A percentile compares a stretch with the other conserved stretches of the same genome.
These are phyloP conservation scores for Tenthredo scrophulariae DNA, from an alignment of 2,888 invertebrate genomes.

Conservation along the genomic window DNA sequence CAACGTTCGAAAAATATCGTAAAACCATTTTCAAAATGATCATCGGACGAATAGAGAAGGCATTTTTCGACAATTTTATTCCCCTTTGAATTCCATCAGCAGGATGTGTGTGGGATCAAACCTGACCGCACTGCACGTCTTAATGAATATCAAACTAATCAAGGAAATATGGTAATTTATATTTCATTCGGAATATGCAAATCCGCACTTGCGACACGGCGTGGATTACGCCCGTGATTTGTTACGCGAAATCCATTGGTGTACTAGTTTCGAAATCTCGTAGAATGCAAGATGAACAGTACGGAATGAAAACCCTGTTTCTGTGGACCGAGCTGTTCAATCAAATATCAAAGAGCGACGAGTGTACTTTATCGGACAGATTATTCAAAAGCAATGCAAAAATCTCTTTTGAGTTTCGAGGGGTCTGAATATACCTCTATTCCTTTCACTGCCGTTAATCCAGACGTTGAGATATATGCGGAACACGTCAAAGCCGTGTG, in stretches of 20 bases:
- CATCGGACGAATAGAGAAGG: too few species aligned
- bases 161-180: conserved; percentile 31
- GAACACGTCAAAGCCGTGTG: neutral
- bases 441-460: neutral
- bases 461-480: neutral
- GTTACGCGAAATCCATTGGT: neutral
- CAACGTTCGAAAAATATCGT: too few species aligned
- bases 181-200: conserved; percentile 35
- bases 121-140: too few species aligned
- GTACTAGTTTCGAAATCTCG: neutral
- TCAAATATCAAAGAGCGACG: neutral
- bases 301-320: neutral
- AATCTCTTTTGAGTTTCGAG: too few species aligned
- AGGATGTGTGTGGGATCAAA: too few species aligned
- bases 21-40: too few species aligned
- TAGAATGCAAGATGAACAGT: neutral
- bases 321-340: neutral
- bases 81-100: too few species aligned
- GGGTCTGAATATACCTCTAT: neutral
- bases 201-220: neutral
- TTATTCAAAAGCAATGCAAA: neutral
- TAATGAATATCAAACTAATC: neutral
- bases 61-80: too few species aligned
- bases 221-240: neutral
- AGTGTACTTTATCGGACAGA: too few species aligned